Evolutionary conservation across 1,140 invertebrate species (phyloP).

Genomic region (Atta cephalotes): DNA sequence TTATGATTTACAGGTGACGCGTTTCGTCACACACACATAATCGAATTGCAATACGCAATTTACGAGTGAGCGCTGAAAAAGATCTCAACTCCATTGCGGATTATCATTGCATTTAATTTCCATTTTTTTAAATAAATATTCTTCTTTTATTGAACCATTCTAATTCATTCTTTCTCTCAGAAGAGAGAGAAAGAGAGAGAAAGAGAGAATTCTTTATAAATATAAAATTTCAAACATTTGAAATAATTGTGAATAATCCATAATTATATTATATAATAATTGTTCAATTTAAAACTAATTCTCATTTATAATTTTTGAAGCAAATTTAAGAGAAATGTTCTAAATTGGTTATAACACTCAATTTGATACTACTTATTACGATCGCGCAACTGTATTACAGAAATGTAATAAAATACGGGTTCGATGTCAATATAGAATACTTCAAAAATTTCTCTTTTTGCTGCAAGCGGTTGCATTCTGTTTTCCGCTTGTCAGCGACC

Average conservation of each 20-base stretch:
- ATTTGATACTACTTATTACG: background rate
- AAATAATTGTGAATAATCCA: background rate
- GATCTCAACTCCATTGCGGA: background rate
- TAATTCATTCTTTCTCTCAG: background rate
- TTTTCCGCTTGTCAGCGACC: slow-evolving; percentile 25
- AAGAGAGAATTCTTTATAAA: background rate
- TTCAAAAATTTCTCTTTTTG: slow-evolving; percentile 27
- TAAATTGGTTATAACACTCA: background rate
- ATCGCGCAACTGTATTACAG: background rate
- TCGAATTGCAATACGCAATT: background rate
- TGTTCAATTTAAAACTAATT: background rate
- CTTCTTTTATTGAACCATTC: background rate
- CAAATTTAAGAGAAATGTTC: background rate
- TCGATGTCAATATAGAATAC: background rate
- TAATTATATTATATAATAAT: background rate
- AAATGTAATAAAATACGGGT: slow-evolving; percentile 50
- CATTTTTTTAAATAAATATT: background rate
- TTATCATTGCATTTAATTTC: background rate
- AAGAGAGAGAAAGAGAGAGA: background rate
- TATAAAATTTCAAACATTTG: background rate
- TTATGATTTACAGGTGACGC: slow-evolving; percentile 1
- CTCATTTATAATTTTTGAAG: background rate
- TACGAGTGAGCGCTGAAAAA: background rate
- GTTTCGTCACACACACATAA: background rate
- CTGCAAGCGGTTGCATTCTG: slow-evolving; percentile 9